phyloP scores from a whole-genome alignment of 2,113 vertebrate species.

The Rhinolophus ferrumequinum region DNA sequence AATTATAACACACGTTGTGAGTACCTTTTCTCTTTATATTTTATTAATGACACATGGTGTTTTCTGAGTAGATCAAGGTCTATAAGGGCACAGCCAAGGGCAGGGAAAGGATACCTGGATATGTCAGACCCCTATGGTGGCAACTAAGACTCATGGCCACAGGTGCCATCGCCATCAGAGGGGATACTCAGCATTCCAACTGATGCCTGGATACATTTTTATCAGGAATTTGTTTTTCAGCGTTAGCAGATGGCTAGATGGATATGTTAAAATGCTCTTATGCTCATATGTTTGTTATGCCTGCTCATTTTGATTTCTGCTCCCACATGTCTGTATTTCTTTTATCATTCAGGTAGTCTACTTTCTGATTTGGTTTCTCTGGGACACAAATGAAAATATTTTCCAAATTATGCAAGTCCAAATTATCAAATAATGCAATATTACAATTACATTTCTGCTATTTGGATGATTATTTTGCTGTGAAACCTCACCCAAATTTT shows the following conservation, averaged over 20 bases:
- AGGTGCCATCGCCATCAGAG: neutral
- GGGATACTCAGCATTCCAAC: neutral
- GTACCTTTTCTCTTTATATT: neutral
- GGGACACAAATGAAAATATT: slow-evolving; percentile 13
- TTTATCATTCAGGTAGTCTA: neutral
- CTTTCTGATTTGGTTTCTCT: slow-evolving; percentile 8
- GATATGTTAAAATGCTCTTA: neutral
- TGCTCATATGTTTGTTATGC: neutral
- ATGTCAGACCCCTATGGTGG: neutral
- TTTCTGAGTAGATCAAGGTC: neutral
- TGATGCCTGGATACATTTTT: neutral
- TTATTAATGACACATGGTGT: neutral
- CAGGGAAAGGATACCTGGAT: neutral
- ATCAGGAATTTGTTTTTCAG: neutral
- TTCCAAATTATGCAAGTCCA: neutral
- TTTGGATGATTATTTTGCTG: neutral
- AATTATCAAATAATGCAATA: neutral
- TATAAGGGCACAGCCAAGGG: neutral
- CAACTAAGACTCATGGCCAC: neutral
- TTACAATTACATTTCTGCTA: neutral
- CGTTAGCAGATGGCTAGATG: neutral
- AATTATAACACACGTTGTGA: neutral
- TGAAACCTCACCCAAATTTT: neutral
- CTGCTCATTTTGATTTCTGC: neutral
- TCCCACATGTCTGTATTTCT: neutral